These are phyloP conservation scores for Bettongia penicillata DNA, from an alignment of 2,113 vertebrate species.

Conservation along the genomic window DNA sequence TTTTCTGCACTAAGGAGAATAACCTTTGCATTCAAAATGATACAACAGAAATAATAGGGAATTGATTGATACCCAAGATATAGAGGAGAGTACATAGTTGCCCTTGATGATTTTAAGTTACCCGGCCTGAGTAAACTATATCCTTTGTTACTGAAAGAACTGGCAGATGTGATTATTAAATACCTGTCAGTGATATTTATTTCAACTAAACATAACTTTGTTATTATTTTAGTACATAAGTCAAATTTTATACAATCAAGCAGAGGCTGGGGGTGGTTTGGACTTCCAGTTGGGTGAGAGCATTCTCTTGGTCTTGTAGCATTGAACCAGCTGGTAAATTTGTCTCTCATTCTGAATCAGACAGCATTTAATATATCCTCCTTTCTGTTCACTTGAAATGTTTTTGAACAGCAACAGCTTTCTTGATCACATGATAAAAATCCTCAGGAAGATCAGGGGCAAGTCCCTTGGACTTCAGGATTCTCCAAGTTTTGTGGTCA, in stretches of 20 bases:
- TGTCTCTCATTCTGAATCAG: neutral
- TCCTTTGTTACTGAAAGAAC: neutral
- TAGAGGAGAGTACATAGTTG: neutral
- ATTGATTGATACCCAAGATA: neutral
- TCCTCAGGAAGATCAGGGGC: neutral
- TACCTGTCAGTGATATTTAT: neutral
- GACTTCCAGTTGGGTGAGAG: neutral
- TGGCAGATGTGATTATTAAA: neutral
- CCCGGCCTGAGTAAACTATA: no score
- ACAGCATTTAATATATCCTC: neutral
- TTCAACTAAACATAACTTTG: neutral
- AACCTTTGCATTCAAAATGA: no score
- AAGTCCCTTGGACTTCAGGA: neutral
- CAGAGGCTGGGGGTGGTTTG: neutral
- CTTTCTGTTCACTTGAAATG: neutral
- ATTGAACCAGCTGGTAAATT: neutral
- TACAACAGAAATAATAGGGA: neutral
- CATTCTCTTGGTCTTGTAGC: neutral
- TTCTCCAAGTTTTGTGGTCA: neutral
- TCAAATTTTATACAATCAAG: neutral
- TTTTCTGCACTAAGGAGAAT: neutral
- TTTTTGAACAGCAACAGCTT: neutral
- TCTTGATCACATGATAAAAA: neutral
- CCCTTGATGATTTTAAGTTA: neutral
- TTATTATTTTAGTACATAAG: neutral